phyloP scores from a whole-genome alignment of 1,140 invertebrate species.

The Drosophila navojoa region DNA sequence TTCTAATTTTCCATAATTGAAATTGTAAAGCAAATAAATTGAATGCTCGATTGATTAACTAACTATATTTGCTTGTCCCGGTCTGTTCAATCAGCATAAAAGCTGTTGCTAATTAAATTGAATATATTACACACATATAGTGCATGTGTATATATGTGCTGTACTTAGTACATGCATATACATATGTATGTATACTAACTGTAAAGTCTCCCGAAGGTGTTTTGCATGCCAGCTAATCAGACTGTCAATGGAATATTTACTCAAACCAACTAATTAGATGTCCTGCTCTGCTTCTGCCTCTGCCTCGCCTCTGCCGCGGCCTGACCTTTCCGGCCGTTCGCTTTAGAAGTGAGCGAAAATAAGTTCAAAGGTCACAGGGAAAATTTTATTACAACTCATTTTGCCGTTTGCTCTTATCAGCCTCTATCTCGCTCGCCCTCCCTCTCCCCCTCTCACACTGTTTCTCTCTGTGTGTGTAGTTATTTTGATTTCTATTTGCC shows the following conservation, averaged over 20 bases:
- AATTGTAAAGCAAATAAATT: slow-evolving; percentile 8
- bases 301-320: not conserved
- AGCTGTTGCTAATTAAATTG: slow-evolving; percentile 36
- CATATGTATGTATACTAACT: slow-evolving; percentile 11
- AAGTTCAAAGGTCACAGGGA: slow-evolving; percentile 55
- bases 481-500: slow-evolving; percentile 66
- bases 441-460: not conserved
- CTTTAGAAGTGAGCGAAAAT: slow-evolving; percentile 14
- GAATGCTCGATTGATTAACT: slow-evolving; percentile 5
- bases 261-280: slow-evolving; percentile 70
- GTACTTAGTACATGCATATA: not conserved
- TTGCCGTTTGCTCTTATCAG: slow-evolving; percentile 26
- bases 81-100: slow-evolving; percentile 34
- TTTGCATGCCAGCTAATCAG: slow-evolving; percentile 45
- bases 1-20: not conserved
- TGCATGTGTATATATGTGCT: not conserved
- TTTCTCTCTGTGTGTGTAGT: slow-evolving; percentile 20
- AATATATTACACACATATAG: not conserved
- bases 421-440: not conserved
- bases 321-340: slow-evolving; percentile 17
- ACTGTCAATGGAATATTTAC: slow-evolving; percentile 56
- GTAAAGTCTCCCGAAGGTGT: slow-evolving; percentile 43
- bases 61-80: not conserved
- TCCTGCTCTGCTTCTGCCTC: no score
- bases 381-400: slow-evolving; percentile 41